These are phyloP conservation scores for Cancer borealis DNA, from an alignment of 2,888 invertebrate species.

Conservation along the genomic window DNA sequence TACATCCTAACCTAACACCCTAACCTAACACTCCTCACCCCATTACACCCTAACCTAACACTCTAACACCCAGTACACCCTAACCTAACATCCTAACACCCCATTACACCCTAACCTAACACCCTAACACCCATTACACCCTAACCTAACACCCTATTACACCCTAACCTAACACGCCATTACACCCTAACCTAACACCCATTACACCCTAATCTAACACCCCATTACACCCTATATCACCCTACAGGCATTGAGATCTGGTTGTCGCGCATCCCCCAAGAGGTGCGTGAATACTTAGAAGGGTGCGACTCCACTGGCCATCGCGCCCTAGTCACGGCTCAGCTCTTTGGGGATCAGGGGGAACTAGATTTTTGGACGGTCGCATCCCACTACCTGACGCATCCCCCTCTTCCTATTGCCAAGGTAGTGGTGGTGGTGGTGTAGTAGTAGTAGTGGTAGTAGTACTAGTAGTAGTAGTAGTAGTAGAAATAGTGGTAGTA, in stretches of 20 bases:
- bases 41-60: too few relatives aligned
- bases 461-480: not conserved
- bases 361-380: conserved; percentile 83
- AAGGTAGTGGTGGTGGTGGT: conserved; percentile 61
- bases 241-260: conserved; percentile 65
- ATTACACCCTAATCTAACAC: too few relatives aligned
- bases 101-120: too few relatives aligned
- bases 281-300: conserved; percentile 66
- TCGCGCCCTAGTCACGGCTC: conserved; percentile 81
- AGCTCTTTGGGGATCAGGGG: conserved; percentile 82
- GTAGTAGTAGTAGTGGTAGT: conserved; percentile 49
- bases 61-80: too few relatives aligned
- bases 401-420: conserved; percentile 72
- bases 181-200: too few relatives aligned
- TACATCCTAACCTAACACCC: too few relatives aligned
- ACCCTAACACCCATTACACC: too few relatives aligned
- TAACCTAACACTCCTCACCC: too few relatives aligned
- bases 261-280: conserved; percentile 64
- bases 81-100: too few relatives aligned
- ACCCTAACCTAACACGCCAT: too few relatives aligned
- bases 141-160: too few relatives aligned
- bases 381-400: conserved; percentile 79
- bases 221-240: not conserved
- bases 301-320: conserved; percentile 79
- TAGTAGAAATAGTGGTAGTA: too few relatives aligned